phyloP scores from a whole-genome alignment of 2,113 vertebrate genomes.

The Eurystomus gularis region DNA sequence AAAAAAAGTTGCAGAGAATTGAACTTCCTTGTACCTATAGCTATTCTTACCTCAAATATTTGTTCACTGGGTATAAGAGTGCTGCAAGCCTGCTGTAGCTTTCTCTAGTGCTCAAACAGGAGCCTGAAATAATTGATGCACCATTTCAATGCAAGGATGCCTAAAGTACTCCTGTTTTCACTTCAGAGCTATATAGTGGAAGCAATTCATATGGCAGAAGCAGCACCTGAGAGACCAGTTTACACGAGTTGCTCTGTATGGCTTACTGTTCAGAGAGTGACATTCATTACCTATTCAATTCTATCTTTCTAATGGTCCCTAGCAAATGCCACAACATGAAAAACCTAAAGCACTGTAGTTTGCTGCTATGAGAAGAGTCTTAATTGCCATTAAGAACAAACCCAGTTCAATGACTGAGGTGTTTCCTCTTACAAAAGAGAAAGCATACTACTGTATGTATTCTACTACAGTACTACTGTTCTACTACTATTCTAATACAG shows the following conservation, averaged over 20 bases:
- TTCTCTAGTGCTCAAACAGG: neutral
- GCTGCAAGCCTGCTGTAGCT: neutral
- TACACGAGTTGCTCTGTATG: neutral
- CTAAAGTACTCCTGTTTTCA: neutral
- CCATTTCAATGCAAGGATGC: neutral
- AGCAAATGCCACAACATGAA: neutral
- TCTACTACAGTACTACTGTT: too few relatives aligned
- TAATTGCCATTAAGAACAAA: neutral
- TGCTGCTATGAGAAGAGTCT: neutral
- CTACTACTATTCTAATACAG: too few relatives aligned
- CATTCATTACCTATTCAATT: neutral
- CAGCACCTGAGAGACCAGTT: neutral
- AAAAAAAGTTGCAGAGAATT: neutral
- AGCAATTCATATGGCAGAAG: neutral
- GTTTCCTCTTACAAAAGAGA: neutral
- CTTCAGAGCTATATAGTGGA: neutral
- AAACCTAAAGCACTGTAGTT: neutral
- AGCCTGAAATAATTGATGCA: neutral
- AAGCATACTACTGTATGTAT: too few relatives aligned
- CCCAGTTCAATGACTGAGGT: neutral
- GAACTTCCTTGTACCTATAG: neutral
- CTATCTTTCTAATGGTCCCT: neutral
- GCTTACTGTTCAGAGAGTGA: neutral
- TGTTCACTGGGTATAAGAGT: neutral
- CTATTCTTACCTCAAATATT: neutral